Conservation (phyloP, 2,797 vertebrate species). For the Acipenser transmontanus region DNA sequence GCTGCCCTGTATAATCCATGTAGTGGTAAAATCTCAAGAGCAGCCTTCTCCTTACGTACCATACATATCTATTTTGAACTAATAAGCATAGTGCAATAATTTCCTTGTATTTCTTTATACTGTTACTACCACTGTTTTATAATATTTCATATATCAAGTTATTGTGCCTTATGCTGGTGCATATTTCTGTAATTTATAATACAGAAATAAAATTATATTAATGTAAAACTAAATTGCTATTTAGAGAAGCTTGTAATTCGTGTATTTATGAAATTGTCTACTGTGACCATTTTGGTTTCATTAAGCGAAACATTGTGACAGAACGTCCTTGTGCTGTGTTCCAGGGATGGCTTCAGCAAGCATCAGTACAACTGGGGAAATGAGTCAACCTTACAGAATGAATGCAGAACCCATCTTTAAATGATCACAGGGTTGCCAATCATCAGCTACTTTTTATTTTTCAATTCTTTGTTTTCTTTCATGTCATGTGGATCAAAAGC, state of each 20-base stretch:
- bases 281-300: constrained; percentile 72
- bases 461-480: constrained; percentile 25
- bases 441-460: constrained; percentile 28
- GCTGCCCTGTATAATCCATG: too few species aligned
- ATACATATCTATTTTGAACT: too few species aligned
- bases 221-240: constrained; percentile 74
- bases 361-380: constrained; percentile 46
- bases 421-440: constrained; percentile 63
- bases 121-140: too few species aligned
- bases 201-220: constrained; percentile 43
- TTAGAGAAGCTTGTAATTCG: constrained; percentile 76
- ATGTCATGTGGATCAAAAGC: constrained; percentile 58
- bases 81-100: too few species aligned
- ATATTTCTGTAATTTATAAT: constrained; percentile 57
- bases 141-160: too few species aligned
- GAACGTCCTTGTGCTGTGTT: constrained; percentile 59
- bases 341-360: constrained; percentile 51
- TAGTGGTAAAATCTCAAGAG: too few species aligned
- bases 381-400: constrained; percentile 8
- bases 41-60: too few species aligned
- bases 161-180: too few species aligned
- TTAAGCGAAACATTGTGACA: constrained; percentile 72
- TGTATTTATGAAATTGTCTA: constrained; percentile 77
- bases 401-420: constrained; percentile 44
- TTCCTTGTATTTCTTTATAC: too few species aligned